Base-by-base conservation (phyloP, 2,888 invertebrate species). In the Chrysotoxum bicinctum region DNA sequence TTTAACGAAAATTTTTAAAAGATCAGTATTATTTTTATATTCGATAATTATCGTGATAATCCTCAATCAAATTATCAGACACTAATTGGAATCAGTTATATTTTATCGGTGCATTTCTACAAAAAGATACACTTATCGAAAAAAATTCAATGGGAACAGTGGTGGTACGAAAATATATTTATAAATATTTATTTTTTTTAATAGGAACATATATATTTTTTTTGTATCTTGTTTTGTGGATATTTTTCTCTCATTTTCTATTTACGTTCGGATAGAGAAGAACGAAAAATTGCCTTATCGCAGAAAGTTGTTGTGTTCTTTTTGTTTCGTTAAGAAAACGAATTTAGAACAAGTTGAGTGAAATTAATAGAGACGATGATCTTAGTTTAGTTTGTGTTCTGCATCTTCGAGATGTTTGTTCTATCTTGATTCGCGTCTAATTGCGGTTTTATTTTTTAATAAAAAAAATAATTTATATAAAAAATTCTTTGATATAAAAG, bases 221-320 rank as follows among this genome's bases (percentile, higher is more conserved):
- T 60, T 80, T 84, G 66, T 72, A 52, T 80, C 58, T 80, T 23
- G 23, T 66, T 80, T 70, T 80, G 73, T 79, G 79, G 56, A 80
- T 72, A 80, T 43, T 66, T 74, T 84, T 84, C 66, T 58, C 85
- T 81, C 80, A 77, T 81, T 85, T 81, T 81, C 85, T 85, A 85
- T 85, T 85, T 85, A 76, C 73, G 73, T 81, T 76, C 48, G 66
- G 40, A 50, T 48, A 10, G 9, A 66, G 23, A 26, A 45, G 21
- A 50, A 56, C 52, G 60, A 75, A 69, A 45, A 16, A 60, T 26
- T 58, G 56, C 58, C 75, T 84, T 80, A 84, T 84, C 83, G 83
- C 83, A 58, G 75, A 84, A 62, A 45, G 19, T 48, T 8, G 32
- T 14, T 19, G 7, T 8, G n/a, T 40, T 23, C 40, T n/a, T 48